phyloP scores from a whole-genome alignment of 2,113 vertebrate genomes.

The Onychorhynchus coronatus region DNA sequence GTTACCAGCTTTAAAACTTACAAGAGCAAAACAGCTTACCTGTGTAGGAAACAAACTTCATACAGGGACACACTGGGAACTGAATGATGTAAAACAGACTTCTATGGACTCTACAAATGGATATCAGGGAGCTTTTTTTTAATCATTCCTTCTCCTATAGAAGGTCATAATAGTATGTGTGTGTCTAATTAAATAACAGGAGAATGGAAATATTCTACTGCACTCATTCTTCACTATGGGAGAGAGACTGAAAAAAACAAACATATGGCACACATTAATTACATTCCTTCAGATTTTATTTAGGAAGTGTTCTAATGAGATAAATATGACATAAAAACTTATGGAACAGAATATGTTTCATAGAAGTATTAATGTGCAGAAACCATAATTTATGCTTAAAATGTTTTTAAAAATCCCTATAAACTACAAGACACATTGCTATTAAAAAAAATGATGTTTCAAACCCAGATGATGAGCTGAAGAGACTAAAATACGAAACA shows the following conservation, averaged over 20 bases:
- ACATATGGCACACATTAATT: background rate
- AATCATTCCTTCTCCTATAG: background rate
- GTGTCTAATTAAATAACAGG: background rate
- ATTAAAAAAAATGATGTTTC: background rate
- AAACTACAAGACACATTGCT: background rate
- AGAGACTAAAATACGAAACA: background rate
- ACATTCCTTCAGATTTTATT: slow-evolving; percentile 7
- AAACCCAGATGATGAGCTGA: background rate
- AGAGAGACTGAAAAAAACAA: background rate
- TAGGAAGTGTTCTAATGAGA: slow-evolving; percentile 14
- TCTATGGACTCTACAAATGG: background rate
- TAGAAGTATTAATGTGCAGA: background rate
- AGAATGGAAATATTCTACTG: background rate
- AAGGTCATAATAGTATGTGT: background rate
- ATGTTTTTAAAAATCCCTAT: background rate
- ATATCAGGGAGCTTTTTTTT: background rate
- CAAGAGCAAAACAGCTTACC: background rate
- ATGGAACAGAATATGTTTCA: background rate
- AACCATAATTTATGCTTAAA: background rate
- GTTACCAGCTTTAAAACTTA: background rate
- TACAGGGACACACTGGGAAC: background rate
- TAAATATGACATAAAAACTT: background rate
- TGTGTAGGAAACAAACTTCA: background rate
- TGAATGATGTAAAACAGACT: background rate
- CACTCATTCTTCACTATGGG: background rate